phyloP scores from a whole-genome alignment of 2,113 vertebrate genomes.

The Sebastes schlegelii region DNA sequence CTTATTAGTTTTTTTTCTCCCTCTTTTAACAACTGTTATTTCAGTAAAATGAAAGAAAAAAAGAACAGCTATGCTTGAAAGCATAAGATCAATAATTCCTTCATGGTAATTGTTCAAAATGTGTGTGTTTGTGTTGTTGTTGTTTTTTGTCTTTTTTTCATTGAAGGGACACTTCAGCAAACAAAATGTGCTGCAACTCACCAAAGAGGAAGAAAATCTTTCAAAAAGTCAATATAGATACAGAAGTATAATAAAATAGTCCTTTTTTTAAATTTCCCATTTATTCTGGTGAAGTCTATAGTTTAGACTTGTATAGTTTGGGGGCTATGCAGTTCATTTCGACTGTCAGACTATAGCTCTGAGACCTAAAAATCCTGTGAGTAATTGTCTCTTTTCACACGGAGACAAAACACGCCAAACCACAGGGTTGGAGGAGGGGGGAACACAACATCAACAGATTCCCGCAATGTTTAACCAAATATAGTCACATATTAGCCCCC shows the following conservation, averaged over 20 bases:
- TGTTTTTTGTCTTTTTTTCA: conserved; percentile 65
- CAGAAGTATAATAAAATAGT: conserved; percentile 90
- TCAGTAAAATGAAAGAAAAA: conserved; percentile 90
- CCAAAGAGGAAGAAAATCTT: conserved; percentile 86
- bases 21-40: conserved; percentile 90
- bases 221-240: conserved; percentile 87
- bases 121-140: conserved; percentile 62
- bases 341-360: conserved; percentile 85
- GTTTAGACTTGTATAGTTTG: conserved; percentile 67
- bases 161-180: conserved; percentile 84
- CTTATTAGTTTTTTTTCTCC: conserved; percentile 90
- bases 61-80: conserved; percentile 85
- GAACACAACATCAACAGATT: conserved; percentile 73
- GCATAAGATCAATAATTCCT: conserved; percentile 90
- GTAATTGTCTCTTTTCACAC: conserved; percentile 77
- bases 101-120: conserved; percentile 83
- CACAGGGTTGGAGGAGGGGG: conserved; percentile 37
- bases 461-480: conserved; percentile 61
- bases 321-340: conserved; percentile 86
- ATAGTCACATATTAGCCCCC: conserved; percentile 53
- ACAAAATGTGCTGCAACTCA: conserved; percentile 83
- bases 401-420: conserved; percentile 80
- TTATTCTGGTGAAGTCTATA: conserved; percentile 68
- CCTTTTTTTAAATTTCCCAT: conserved; percentile 72
- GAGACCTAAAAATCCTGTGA: conserved; percentile 78